These are phyloP conservation scores for Podotricha telesiphe DNA, from an alignment of 2,888 invertebrate genomes.

Conservation along the genomic window DNA sequence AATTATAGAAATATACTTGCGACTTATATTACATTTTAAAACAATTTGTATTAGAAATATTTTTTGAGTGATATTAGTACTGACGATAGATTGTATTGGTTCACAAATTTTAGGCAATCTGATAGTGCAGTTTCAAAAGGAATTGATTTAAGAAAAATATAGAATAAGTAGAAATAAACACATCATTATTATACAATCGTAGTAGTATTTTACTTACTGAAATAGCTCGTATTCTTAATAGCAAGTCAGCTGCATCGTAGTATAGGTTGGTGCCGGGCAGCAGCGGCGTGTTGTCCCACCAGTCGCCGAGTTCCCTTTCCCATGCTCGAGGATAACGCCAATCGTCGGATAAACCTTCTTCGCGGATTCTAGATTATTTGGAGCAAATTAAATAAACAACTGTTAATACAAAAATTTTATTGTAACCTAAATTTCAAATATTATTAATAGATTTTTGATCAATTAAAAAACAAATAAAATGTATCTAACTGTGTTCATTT, in stretches of 20 bases:
- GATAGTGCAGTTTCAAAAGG: too few relatives aligned
- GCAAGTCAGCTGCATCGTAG: slow-evolving; percentile 69
- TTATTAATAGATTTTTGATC: too few relatives aligned
- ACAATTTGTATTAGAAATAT: not conserved
- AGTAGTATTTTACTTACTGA: slow-evolving; percentile 51
- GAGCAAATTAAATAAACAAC: not conserved
- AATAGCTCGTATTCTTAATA: slow-evolving; percentile 66
- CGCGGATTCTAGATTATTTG: slow-evolving; percentile 27
- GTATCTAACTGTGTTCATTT: too few relatives aligned
- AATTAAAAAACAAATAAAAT: too few relatives aligned
- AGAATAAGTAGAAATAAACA: too few relatives aligned
- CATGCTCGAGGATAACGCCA: slow-evolving; percentile 54
- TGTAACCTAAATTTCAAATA: too few relatives aligned
- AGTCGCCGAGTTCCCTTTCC: slow-evolving; percentile 73
- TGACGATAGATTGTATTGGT: too few relatives aligned
- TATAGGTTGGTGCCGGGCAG: slow-evolving; percentile 60
- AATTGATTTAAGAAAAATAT: too few relatives aligned
- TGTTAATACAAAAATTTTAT: not conserved
- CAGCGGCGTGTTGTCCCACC: slow-evolving; percentile 72
- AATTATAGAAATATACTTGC: slow-evolving; percentile 43
- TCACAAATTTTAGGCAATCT: too few relatives aligned
- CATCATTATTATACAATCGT: too few relatives aligned
- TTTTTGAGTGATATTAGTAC: too few relatives aligned
- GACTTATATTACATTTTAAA: slow-evolving; percentile 6
- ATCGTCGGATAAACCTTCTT: slow-evolving; percentile 43